phyloP scores from a whole-genome alignment of 2,797 vertebrate species.

The Morelia viridis region DNA sequence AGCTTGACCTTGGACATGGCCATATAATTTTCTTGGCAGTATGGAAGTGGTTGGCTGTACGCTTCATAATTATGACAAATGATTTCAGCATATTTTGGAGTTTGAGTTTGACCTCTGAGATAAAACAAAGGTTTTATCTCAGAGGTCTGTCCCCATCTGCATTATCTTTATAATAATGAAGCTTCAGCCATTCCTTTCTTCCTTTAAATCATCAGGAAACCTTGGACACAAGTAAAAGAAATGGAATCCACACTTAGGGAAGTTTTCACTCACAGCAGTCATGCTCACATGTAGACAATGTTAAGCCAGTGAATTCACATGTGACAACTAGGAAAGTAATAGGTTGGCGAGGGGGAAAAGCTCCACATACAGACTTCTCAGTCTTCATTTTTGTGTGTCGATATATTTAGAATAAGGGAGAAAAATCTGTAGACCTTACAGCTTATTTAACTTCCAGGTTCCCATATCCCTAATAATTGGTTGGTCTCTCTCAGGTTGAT shows the following conservation, averaged over 20 bases:
- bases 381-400: not conserved
- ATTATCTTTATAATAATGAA: not conserved
- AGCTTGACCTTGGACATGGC: not conserved
- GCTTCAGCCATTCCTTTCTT: too few species aligned
- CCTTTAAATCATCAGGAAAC: not conserved
- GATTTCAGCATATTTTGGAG: not conserved
- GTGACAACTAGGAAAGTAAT: not conserved
- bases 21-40: not conserved
- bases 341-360: not conserved
- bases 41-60: constrained; percentile 17
- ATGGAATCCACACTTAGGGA: not conserved
- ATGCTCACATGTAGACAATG: not conserved
- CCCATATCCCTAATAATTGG: not conserved
- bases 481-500: not conserved
- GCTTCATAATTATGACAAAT: constrained; percentile 40
- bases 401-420: not conserved
- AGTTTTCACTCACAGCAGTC: not conserved
- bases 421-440: not conserved
- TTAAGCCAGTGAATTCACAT: not conserved
- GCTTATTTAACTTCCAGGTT: not conserved
- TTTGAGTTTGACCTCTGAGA: too few species aligned
- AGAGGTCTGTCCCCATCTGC: too few species aligned
- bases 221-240: not conserved
- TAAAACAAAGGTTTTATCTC: not conserved
- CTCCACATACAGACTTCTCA: not conserved